A percentile compares a stretch with the other conserved stretches of the same genome.
Evolutionary conservation across 2,113 vertebrate species (phyloP).

Genomic region (Rhea pennata): DNA sequence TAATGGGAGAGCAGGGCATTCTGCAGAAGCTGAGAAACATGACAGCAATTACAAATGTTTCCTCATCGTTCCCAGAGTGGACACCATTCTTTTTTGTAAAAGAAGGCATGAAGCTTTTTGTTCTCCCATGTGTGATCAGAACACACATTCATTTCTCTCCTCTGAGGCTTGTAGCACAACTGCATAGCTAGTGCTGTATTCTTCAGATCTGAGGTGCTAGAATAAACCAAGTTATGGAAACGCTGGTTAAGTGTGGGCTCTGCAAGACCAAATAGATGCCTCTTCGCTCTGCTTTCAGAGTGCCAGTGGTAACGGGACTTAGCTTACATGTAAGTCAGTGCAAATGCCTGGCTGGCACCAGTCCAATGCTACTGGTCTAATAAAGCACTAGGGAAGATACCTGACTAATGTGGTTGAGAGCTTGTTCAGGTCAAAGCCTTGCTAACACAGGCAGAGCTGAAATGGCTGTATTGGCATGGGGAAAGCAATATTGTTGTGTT

Average conservation of each 20-base stretch:
- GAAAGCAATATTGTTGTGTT: accelerated
- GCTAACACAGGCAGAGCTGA: not conserved
- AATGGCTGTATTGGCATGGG: not conserved
- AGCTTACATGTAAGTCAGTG: not conserved
- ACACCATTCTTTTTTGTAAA: not conserved
- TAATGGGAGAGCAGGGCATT: accelerated
- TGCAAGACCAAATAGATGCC: not conserved
- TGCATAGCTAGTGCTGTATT: not conserved
- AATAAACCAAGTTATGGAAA: not conserved
- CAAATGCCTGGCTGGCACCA: not conserved
- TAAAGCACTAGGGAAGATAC: accelerated
- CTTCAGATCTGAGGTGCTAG: not conserved
- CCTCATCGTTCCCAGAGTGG: not conserved
- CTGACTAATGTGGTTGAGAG: not conserved
- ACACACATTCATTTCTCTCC: accelerated
- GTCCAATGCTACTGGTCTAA: not conserved
- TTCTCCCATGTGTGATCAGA: not conserved
- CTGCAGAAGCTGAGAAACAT: not conserved
- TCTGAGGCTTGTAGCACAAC: not conserved
- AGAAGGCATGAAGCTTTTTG: not conserved
- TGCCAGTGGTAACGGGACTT: not conserved
- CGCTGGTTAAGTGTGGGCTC: not conserved
- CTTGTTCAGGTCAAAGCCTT: not conserved
- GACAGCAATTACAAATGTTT: not conserved
- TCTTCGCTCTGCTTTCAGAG: not conserved